phyloP scores from a whole-genome alignment of 2,888 invertebrate genomes.

The Calameuta idolon region DNA sequence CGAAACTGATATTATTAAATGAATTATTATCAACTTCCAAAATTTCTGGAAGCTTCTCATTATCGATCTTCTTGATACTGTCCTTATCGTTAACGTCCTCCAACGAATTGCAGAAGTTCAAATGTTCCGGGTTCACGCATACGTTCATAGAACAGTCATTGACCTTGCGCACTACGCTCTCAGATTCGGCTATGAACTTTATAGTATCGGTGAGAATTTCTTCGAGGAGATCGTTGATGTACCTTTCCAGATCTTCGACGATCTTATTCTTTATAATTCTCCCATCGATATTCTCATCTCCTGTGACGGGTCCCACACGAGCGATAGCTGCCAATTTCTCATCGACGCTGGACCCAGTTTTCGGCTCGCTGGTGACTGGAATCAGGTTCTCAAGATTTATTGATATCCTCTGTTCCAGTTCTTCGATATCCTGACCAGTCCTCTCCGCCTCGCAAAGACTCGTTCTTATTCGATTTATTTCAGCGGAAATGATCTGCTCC shows the following conservation, averaged over 20 bases:
- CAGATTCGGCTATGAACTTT: conserved; percentile 49
- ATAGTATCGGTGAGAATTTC: conserved; percentile 61
- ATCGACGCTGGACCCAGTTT: conserved; percentile 8
- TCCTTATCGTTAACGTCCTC: conserved; percentile 1
- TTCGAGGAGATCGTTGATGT: conserved; percentile 59
- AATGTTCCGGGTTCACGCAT: background rate
- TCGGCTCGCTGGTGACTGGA: conserved; percentile 15
- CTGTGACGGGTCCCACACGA: background rate
- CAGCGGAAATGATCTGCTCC: conserved; percentile 50
- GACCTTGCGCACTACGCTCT: conserved; percentile 29
- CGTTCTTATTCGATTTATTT: conserved; percentile 57
- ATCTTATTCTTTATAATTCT: conserved; percentile 50
- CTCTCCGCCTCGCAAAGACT: conserved; percentile 58
- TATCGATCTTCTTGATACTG: background rate
- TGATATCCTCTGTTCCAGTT: conserved; percentile 51
- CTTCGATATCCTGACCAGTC: conserved; percentile 48
- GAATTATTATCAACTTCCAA: conserved; percentile 11
- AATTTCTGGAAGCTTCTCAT: background rate
- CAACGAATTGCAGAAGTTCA: background rate
- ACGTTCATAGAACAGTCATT: conserved; percentile 11
- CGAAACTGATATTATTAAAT: conserved; percentile 48
- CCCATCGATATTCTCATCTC: conserved; percentile 14
- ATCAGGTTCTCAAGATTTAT: conserved; percentile 41
- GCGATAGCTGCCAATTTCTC: background rate
- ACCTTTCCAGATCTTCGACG: conserved; percentile 58